These are phyloP conservation scores for Hippocampus barbouri DNA, from an alignment of 2,113 vertebrate genomes.

Conservation along the genomic window DNA sequence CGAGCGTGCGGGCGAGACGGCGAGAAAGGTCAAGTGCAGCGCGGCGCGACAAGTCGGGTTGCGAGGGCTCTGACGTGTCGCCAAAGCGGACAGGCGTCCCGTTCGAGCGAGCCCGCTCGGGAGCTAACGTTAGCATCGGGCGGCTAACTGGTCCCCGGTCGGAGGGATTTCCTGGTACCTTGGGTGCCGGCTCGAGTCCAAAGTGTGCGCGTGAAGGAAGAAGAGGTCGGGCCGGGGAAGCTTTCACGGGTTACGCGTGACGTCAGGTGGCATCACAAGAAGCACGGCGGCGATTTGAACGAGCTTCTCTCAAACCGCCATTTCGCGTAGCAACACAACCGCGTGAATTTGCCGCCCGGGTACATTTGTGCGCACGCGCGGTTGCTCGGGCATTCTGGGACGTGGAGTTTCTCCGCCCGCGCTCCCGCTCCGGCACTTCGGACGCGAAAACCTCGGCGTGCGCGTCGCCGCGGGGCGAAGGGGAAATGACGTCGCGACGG, in stretches of 20 bases:
- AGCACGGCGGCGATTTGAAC: constrained; percentile 24
- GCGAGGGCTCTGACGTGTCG: not conserved
- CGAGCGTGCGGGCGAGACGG: too few relatives aligned
- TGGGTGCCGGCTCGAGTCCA: constrained; percentile 5
- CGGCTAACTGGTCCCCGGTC: not conserved
- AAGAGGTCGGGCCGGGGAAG: not conserved
- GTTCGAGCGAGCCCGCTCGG: not conserved
- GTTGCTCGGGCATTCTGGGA: constrained; percentile 30
- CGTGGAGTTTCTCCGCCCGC: constrained; percentile 49
- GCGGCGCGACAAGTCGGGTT: not conserved
- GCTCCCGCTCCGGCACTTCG: not conserved
- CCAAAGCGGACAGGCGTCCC: not conserved
- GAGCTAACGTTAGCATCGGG: constrained; percentile 8
- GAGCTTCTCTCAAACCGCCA: constrained; percentile 65
- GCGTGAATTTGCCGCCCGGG: constrained; percentile 48
- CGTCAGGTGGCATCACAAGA: not conserved
- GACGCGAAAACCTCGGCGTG: too few relatives aligned
- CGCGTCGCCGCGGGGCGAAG: too few relatives aligned
- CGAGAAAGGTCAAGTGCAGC: not conserved
- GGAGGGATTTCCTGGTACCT: constrained; percentile 33
- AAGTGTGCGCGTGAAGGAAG: not conserved
- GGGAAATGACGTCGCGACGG: too few relatives aligned
- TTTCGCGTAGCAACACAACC: constrained; percentile 68
- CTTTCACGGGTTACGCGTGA: not conserved
- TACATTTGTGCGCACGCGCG: constrained; percentile 38